A percentile compares a stretch with the other conserved stretches of the same genome.
phyloP scores from a whole-genome alignment of 2,888 invertebrate species.

The Philereme vetulata region DNA sequence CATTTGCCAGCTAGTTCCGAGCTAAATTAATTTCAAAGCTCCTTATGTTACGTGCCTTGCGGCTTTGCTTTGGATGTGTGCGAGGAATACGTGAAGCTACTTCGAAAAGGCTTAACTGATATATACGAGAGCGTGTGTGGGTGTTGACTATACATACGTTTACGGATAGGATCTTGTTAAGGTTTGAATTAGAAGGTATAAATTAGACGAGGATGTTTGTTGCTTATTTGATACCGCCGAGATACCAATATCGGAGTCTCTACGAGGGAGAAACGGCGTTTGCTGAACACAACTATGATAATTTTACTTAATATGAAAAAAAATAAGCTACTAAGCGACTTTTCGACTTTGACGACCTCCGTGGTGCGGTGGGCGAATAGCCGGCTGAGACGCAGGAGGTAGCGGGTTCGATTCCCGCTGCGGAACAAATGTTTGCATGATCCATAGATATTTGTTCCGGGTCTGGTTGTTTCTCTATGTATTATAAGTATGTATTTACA shows the following conservation, averaged over 20 bases:
- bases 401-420: no score
- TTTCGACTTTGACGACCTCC: no score
- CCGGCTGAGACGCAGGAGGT: no score
- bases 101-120: slow-evolving; percentile 79
- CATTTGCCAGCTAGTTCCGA: slow-evolving; percentile 84
- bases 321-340: no score
- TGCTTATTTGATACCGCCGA: slow-evolving; percentile 27
- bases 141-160: slow-evolving; percentile 59
- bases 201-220: slow-evolving; percentile 67
- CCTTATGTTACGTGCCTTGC: slow-evolving; percentile 84
- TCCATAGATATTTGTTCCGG: no score
- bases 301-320: no score
- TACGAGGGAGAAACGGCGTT: not conserved
- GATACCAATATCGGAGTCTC: slow-evolving; percentile 13
- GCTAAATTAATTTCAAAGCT: slow-evolving; percentile 85
- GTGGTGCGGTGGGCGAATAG: no score
- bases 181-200: slow-evolving; percentile 78
- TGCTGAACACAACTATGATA: no score
- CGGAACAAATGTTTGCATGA: no score
- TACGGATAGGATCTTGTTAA: slow-evolving; percentile 76
- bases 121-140: slow-evolving; percentile 51
- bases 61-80: slow-evolving; percentile 77
- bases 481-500: no score
- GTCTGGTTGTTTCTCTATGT: no score
- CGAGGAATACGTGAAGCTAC: slow-evolving; percentile 63